Evolutionary conservation across 2,888 invertebrate genomes (phyloP), one percentile per base, ranked within the genome.

Genomic region (Candidula unifasciata): DNA sequence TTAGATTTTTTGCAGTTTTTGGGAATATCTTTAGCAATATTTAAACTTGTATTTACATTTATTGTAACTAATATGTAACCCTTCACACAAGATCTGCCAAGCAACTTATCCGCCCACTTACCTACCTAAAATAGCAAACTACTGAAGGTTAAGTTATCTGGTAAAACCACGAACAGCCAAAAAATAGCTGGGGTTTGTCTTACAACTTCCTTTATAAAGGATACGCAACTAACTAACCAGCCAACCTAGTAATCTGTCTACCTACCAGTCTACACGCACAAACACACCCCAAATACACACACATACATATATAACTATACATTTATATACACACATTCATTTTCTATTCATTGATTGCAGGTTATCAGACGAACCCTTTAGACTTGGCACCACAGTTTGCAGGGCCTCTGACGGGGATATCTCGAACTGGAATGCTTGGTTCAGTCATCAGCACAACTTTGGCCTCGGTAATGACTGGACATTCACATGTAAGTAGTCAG

Each of bases 311-410:
- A 60, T 21, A 24, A 13, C 6, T 13, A 44, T 21, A 60, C 60
- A 24, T 21, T 6, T 21, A 60, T 5, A 21, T 21, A 60, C 21
- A n/a, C 21, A 54, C 24, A 60, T 69, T 24, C 16, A 8, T 33
- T n/a, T 27, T 27, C 27, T 27, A 18, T 24, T 33, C 35, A 71
- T 37, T 30, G 24, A 54, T 69, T 71, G 3, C 85, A 90, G 90
- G 91, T n/a, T 90, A 89, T 83, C 90, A 90, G 79, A 89, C 89
- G 10, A 91, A 91, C 73, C 90, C 89, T 0, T 85, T 90, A 16
- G 91, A 91, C 79, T 86, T 91, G 37, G 89, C 90, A 2, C 91
- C 90, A 1, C 87, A 88, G 78, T 90, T 88, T 76, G 88, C 86
- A 16, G 87, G 88, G 33, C 84, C 90, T 2, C 66, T 91, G 52